Base-by-base conservation (phyloP, 2,888 invertebrate genomes). In the Mimas tiliae region DNA sequence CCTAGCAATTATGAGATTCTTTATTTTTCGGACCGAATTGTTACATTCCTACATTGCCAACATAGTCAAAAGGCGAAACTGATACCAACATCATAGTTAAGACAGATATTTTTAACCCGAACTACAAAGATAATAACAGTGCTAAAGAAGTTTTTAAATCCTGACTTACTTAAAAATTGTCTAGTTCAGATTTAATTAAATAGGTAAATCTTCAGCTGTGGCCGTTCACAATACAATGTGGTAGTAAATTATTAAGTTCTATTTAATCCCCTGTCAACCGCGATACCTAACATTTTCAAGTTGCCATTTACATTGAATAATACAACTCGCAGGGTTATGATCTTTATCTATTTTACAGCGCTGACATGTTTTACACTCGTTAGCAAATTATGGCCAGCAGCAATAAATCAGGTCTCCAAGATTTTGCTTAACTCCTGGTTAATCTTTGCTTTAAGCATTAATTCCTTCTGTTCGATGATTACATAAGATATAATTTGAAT, bases 351-450 rank as follows among this genome's bases (percentile, higher is more conserved):
- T 75, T 74, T 65, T 72, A 75, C 73, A 84, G 76, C 84, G 81
- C 84, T 83, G 86, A 85, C 86, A 85, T 84, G 86, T 85, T 86
- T 84, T 84, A 84, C 87, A 89, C 86, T 88, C 85, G 88, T 88
- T 90, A 88, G 87, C 88, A 90, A 90, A 91, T 90, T 90, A 86
- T 82, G 86, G 86, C 84, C 84, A 89, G 86, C 90, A 85, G 83
- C 81, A 80, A 81, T 84, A 84, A 88, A 87, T 89, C 85, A 82
- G 79, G 83, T 80, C 83, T 80, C 70, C 80, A 11, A 14, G 42
- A 21, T 38, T 58, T 38, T 12, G 42, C 55, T 16, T 34, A 42
- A 19, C 9, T 58, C 42, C 42, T 42, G 19, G 16, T n/a, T 55
- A 55, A 55, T 55, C 33, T 55, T 38, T 38, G 55, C 16, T 11